Evolutionary conservation across 64 coral and sea anemone species (phyloP).

Genomic region (Pocillopora damicornis): DNA sequence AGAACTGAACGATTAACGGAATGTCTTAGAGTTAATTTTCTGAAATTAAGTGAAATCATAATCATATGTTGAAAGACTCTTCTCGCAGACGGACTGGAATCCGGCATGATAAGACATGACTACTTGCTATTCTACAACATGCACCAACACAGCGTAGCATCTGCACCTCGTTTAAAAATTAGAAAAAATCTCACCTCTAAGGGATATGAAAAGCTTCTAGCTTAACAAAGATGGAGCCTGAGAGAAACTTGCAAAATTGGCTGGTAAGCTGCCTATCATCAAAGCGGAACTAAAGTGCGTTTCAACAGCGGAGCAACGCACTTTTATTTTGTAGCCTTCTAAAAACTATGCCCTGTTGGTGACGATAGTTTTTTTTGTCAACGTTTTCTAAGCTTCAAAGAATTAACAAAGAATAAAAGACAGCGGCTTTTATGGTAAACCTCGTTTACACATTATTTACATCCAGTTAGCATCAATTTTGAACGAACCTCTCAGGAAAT

Average conservation of each 20-base stretch:
- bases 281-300: not conserved
- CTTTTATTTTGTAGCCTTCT: slow-evolving; percentile 18
- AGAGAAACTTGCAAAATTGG: not conserved
- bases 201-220: not conserved
- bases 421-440: not conserved
- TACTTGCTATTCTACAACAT: too few species aligned
- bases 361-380: not conserved
- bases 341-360: not conserved
- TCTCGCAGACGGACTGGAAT: too few species aligned
- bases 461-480: not conserved
- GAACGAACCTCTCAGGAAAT: slow-evolving; percentile 15
- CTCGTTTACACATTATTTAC: not conserved
- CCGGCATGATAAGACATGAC: too few species aligned
- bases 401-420: slow-evolving; percentile 5
- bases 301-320: not conserved
- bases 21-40: too few species aligned
- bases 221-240: not conserved
- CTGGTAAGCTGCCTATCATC: not conserved
- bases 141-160: too few species aligned
- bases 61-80: too few species aligned
- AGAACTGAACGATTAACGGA: too few species aligned
- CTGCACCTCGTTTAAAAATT: too few species aligned
- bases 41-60: too few species aligned
- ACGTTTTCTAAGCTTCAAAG: not conserved
- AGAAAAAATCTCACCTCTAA: not conserved